phyloP scores from a whole-genome alignment of 1,140 invertebrate species.

The Nautilus pompilius region DNA sequence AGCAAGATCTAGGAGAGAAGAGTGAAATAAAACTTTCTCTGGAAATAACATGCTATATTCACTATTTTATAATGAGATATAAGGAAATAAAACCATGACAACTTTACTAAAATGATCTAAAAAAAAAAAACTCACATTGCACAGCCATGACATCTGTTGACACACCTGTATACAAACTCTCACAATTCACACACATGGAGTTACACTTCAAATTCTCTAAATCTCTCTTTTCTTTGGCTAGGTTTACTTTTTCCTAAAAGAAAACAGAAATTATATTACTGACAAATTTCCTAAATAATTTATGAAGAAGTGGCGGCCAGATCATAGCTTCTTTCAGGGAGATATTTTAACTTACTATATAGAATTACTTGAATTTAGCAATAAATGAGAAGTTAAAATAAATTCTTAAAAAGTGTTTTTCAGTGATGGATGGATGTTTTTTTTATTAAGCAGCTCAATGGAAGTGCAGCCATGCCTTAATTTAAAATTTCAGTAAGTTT shows the following conservation, averaged over 20 bases:
- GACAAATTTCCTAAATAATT: too few species aligned
- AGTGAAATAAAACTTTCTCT: conserved; percentile 4
- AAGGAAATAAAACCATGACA: too few species aligned
- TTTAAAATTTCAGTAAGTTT: too few species aligned
- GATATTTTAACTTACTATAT: too few species aligned
- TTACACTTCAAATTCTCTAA: conserved; percentile 39
- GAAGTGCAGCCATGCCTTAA: too few species aligned
- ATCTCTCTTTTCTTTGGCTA: conserved; percentile 49
- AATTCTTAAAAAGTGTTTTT: background rate
- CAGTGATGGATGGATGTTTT: too few species aligned
- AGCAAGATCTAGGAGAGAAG: background rate
- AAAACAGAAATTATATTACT: too few species aligned
- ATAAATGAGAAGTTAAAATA: background rate
- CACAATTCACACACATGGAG: conserved; percentile 43
- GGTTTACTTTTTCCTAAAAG: conserved; percentile 38
- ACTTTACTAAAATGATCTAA: too few species aligned
- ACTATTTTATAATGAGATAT: background rate
- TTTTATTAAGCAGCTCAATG: too few species aligned
- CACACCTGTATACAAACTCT: conserved; percentile 20
- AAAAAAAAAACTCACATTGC: background rate
- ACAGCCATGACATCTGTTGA: background rate
- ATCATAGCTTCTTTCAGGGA: too few species aligned
- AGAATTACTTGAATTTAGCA: background rate
- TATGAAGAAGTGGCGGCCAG: too few species aligned
- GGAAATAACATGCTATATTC: background rate